Percentiles rank a stretch among this genome's conserved stretches.
These are phyloP conservation scores for Stictonetta naevosa DNA, from an alignment of 2,113 vertebrate species.

Conservation along the genomic window DNA sequence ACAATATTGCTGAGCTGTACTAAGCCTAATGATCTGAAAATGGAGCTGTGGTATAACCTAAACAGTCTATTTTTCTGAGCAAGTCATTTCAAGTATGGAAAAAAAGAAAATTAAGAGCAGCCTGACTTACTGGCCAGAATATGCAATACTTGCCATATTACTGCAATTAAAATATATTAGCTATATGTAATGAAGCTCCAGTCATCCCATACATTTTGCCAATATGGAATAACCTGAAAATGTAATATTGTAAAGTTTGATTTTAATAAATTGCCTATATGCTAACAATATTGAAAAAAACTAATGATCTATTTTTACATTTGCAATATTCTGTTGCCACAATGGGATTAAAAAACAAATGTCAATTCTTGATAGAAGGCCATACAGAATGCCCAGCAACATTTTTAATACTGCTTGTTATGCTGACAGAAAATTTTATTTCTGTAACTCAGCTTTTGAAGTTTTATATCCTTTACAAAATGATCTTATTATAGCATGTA, in stretches of 20 bases:
- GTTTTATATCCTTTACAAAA: not conserved
- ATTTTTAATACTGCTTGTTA: not conserved
- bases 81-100: not conserved
- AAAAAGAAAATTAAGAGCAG: not conserved
- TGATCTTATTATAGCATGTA: not conserved
- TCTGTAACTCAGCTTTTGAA: not conserved
- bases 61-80: not conserved
- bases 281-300: conserved; percentile 18
- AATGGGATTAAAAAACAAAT: not conserved
- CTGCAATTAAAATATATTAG: not conserved
- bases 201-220: not conserved
- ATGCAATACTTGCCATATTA: not conserved
- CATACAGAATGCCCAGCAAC: not conserved
- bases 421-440: not conserved
- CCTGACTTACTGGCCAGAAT: not conserved
- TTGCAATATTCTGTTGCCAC: conserved; percentile 4
- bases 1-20: not conserved
- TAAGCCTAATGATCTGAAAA: not conserved
- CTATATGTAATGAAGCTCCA: not conserved
- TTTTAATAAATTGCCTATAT: too few relatives aligned
- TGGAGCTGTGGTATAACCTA: not conserved
- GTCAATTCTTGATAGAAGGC: not conserved
- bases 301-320: not conserved
- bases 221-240: not conserved
- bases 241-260: not conserved